Percentiles rank a stretch among this genome's conserved stretches.
Conservation (phyloP, 2,888 invertebrate species). For the Yponomeuta cagnagella region DNA sequence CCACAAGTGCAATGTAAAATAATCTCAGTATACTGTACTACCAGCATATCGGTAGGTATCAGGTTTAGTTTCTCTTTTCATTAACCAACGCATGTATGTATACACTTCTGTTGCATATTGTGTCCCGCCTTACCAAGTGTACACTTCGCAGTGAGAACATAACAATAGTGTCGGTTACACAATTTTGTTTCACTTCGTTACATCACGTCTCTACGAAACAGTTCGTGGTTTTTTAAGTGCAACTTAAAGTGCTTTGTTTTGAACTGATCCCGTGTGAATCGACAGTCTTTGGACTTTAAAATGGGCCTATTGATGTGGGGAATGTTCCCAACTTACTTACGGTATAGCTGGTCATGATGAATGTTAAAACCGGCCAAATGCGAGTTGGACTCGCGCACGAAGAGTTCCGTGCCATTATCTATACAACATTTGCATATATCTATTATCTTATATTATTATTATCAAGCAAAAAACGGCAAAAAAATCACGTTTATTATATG, state of each 20-base stretch:
- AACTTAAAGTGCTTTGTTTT: constrained; percentile 12
- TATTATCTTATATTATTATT: too few relatives aligned
- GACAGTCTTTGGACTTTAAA: neutral
- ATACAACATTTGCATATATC: too few relatives aligned
- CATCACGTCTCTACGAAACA: constrained; percentile 23
- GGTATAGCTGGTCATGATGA: neutral
- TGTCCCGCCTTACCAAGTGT: neutral
- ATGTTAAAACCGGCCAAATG: too few relatives aligned
- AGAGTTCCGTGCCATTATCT: too few relatives aligned
- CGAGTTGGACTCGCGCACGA: too few relatives aligned
- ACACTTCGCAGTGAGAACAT: neutral
- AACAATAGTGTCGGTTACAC: constrained; percentile 16
- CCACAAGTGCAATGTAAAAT: too few relatives aligned
- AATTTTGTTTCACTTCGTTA: constrained; percentile 23
- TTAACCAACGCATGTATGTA: too few relatives aligned
- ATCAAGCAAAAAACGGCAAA: too few relatives aligned
- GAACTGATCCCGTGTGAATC: constrained; percentile 27
- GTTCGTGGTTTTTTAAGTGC: constrained; percentile 11
- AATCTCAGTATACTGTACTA: too few relatives aligned
- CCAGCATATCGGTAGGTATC: too few relatives aligned
- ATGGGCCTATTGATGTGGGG: neutral
- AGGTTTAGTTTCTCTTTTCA: too few relatives aligned
- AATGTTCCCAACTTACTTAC: neutral
- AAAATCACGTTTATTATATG: too few relatives aligned
- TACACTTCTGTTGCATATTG: neutral